Conservation (phyloP, 2,113 vertebrate genomes). For the Polypterus senegalus region DNA sequence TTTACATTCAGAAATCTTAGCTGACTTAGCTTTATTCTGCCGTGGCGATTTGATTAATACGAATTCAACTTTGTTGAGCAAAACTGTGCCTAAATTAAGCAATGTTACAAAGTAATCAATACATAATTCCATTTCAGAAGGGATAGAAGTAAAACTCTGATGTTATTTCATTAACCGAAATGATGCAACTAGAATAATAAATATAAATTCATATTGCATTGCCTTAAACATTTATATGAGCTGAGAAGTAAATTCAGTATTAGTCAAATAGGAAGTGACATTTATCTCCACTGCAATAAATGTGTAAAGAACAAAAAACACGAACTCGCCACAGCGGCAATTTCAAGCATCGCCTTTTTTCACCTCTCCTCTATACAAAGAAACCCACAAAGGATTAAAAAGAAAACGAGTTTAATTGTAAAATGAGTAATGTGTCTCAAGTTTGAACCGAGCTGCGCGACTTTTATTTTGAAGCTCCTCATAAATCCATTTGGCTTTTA, state of each 20-base stretch:
- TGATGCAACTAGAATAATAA: conserved; percentile 5
- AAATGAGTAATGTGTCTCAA: not conserved
- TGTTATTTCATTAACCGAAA: conserved; percentile 27
- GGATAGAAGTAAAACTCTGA: conserved; percentile 23
- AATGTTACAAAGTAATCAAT: conserved; percentile 32
- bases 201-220: not conserved
- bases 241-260: not conserved
- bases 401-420: not conserved
- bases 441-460: not conserved
- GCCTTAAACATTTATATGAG: not conserved
- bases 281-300: too few species aligned
- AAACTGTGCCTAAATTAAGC: conserved; percentile 29
- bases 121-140: conserved; percentile 36
- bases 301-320: too few species aligned
- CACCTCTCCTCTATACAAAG: too few species aligned
- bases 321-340: too few species aligned
- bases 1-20: conserved; percentile 1
- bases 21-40: conserved; percentile 22
- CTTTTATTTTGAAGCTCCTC: not conserved
- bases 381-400: not conserved
- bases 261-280: too few species aligned
- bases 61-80: conserved; percentile 22
- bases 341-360: too few species aligned
- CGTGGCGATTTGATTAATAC: conserved; percentile 28
- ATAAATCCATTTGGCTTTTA: not conserved